Base-by-base conservation (phyloP, 2,113 vertebrate species). In the Aegotheles bennettii region DNA sequence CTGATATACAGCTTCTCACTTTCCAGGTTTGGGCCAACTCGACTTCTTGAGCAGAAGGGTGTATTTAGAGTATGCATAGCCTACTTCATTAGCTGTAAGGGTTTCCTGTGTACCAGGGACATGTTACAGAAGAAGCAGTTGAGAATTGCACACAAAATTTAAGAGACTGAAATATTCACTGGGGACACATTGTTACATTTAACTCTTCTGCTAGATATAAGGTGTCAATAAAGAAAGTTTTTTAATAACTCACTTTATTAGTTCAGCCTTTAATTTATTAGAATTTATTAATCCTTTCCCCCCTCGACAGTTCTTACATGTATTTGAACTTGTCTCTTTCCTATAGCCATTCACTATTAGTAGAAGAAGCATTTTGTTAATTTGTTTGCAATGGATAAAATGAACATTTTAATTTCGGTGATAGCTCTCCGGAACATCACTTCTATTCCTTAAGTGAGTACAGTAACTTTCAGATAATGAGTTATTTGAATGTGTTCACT, bases 291-390 rank as follows among this genome's bases (percentile, higher is more conserved):
- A 61, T n/a, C 21, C 3, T 45, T 4, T 2, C 8, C 7, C 3
- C 14, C 7, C 11, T 0, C 28, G 2, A 31, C 63, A 38, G 8
- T 29, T 61, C 6, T 82, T 69, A 48, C 0, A 5, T 29, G 6
- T 23, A 54, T 76, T 70, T 57, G 29, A 83, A 70, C 31, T 57
- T 59, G 2, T 42, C 18, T 80, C 14, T 23, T 65, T 84, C 42
- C 9, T 67, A 23, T 9, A 57, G 18, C 5, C 15, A 42, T 43
- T 51, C 15, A 38, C 11, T 81, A 38, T 40, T 82, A 76, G 47
- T 16, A 76, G 33, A 60, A 85, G 8, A 76, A 82, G 4, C 2
- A 79, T 69, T 81, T 79, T 87, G 13, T 71, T 20, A 71, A 78
- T 63, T 53, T 53, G 6, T 17, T 21, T 0, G 0, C 13, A 48